A percentile compares a stretch with the other conserved stretches of the same genome.
Evolutionary conservation across 2,113 vertebrate genomes (phyloP).

Genomic region (Peucedramus taeniatus): DNA sequence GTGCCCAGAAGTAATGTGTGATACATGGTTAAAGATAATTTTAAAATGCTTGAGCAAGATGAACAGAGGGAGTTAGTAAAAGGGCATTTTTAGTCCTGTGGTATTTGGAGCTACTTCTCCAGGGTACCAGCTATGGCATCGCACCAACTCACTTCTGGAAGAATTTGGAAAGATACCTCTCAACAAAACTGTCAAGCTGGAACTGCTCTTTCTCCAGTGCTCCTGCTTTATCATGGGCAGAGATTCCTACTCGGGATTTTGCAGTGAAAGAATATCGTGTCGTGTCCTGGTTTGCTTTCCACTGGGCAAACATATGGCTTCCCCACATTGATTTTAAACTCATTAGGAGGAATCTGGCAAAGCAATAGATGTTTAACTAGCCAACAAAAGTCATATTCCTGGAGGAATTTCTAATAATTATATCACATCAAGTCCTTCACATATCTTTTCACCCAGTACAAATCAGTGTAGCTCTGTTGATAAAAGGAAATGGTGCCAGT

Average conservation of each 20-base stretch:
- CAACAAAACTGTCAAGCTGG: background rate
- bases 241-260: background rate
- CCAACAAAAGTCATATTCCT: background rate
- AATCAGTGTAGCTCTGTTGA: background rate
- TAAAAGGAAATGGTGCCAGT: background rate
- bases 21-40: background rate
- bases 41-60: background rate
- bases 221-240: background rate
- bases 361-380: background rate
- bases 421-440: background rate
- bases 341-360: background rate
- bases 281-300: background rate
- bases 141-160: background rate
- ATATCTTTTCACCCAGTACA: background rate
- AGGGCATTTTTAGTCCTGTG: background rate
- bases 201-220: background rate
- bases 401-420: background rate
- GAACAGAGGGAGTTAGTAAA: background rate
- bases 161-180: background rate
- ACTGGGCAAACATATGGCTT: background rate
- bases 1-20: background rate
- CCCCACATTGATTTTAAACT: background rate
- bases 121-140: background rate
- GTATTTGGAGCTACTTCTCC: background rate
- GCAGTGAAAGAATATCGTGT: background rate